phyloP scores from a whole-genome alignment of 2,888 invertebrate species.

The Drosophila mimica region DNA sequence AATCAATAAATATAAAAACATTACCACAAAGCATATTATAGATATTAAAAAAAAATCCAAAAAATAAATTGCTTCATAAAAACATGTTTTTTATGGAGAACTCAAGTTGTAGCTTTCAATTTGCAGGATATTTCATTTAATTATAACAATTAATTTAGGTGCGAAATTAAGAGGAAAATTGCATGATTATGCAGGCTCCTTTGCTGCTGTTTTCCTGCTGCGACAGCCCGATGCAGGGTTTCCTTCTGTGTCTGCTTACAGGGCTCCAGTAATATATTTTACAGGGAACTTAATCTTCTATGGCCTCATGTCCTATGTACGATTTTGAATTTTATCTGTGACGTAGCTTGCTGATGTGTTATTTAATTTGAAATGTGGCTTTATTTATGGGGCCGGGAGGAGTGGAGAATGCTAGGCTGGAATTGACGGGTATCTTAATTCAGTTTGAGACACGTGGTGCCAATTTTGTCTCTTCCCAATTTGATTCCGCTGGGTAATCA shows the following conservation, averaged over 20 bases:
- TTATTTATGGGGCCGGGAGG: not conserved
- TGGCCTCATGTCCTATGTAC: not conserved
- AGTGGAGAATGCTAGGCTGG: not conserved
- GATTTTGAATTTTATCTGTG: not conserved
- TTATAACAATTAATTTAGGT: not conserved
- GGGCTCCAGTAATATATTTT: not conserved
- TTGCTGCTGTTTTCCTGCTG: too few species aligned
- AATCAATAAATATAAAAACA: not conserved
- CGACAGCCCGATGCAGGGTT: not conserved
- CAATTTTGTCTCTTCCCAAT: conserved; percentile 11
- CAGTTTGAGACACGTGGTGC: conserved; percentile 12
- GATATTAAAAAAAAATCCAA: not conserved
- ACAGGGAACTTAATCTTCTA: not conserved
- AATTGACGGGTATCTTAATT: conserved; percentile 7
- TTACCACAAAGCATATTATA: not conserved
- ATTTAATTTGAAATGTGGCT: conserved; percentile 32
- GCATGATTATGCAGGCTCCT: not conserved
- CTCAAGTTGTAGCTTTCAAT: not conserved
- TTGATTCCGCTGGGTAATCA: conserved; percentile 1
- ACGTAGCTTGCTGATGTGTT: not conserved
- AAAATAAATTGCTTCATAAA: too few species aligned
- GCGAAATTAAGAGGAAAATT: not conserved
- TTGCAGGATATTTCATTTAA: not conserved
- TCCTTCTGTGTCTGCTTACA: not conserved
- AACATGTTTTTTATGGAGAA: not conserved